Percentiles rank a stretch among this genome's conserved stretches.
Conservation (phyloP, 2,888 invertebrate genomes). For the Leptopilina myrica region DNA sequence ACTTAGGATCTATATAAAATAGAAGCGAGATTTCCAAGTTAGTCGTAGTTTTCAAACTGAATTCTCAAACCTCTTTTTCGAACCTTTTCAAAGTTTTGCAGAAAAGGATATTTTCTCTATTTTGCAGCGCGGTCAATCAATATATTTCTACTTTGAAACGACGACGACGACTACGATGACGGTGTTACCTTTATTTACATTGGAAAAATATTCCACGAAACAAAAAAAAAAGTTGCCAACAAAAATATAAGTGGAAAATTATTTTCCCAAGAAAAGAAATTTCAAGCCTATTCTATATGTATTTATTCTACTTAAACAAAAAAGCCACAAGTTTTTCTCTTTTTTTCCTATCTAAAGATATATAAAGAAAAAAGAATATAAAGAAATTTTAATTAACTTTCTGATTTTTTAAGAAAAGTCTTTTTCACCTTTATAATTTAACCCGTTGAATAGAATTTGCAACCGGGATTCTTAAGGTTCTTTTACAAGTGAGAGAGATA, state of each 20-base stretch:
- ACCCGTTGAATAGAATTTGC: not conserved
- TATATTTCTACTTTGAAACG: conserved; percentile 23
- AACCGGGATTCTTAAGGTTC: not conserved
- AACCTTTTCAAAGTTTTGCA: conserved; percentile 21
- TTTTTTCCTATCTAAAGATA: not conserved
- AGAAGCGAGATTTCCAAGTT: not conserved
- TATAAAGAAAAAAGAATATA: not conserved
- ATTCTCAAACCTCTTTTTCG: conserved; percentile 5
- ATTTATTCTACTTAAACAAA: too few relatives aligned
- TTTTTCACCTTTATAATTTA: not conserved
- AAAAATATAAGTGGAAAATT: too few relatives aligned
- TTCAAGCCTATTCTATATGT: too few relatives aligned
- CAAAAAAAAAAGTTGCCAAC: not conserved
- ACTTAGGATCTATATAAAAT: conserved; percentile 16
- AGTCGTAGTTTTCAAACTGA: conserved; percentile 20
- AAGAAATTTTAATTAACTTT: not conserved
- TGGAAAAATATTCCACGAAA: conserved; percentile 7
- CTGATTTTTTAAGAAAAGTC: not conserved
- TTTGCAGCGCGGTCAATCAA: not conserved
- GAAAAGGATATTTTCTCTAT: conserved; percentile 11
- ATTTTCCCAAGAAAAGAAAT: too few relatives aligned
- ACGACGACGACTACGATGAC: not conserved
- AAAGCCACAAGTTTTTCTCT: not conserved
- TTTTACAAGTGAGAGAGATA: not conserved
- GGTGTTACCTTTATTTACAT: conserved; percentile 13